A percentile compares a stretch with the other conserved stretches of the same genome.
Conservation (phyloP, 2,113 vertebrate species). For the Hoplias malabaricus region DNA sequence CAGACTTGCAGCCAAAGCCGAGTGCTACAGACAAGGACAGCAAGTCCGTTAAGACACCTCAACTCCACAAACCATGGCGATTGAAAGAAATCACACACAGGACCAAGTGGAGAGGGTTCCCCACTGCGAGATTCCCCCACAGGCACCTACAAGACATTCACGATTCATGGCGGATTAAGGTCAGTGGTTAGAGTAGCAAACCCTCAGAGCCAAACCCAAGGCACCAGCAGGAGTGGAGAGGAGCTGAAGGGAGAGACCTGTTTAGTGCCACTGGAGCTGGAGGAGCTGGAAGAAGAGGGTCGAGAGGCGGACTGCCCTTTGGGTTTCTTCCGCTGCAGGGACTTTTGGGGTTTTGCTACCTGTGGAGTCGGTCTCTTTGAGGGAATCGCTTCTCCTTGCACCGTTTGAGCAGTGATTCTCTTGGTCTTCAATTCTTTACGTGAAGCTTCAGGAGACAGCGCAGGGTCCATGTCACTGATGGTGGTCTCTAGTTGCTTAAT, state of each 20-base stretch:
- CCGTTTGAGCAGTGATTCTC: slow-evolving; percentile 63
- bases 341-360: slow-evolving; percentile 61
- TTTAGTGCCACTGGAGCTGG: slow-evolving; percentile 64
- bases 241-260: slow-evolving; percentile 86
- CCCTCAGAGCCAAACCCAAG: slow-evolving; percentile 62
- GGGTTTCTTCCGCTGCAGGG: slow-evolving; percentile 72
- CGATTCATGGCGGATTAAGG: slow-evolving; percentile 71
- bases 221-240: slow-evolving; percentile 79
- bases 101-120: slow-evolving; percentile 63
- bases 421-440: slow-evolving; percentile 63
- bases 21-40: slow-evolving; percentile 12
- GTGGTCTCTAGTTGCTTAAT: slow-evolving; percentile 96
- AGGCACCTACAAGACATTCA: slow-evolving; percentile 75
- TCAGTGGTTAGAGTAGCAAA: slow-evolving; percentile 62
- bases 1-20: slow-evolving; percentile 23
- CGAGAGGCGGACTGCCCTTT: slow-evolving; percentile 83
- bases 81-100: slow-evolving; percentile 65
- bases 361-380: slow-evolving; percentile 60
- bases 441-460: slow-evolving; percentile 64
- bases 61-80: slow-evolving; percentile 65
- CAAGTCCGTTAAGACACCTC: slow-evolving; percentile 22
- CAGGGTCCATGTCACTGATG: slow-evolving; percentile 91
- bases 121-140: slow-evolving; percentile 61
- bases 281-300: slow-evolving; percentile 63
- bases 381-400: slow-evolving; percentile 53